Evolutionary conservation across 35 echinoderm and acorn worm genomes (phyloP).

Genomic region (Apostichopus californicus): DNA sequence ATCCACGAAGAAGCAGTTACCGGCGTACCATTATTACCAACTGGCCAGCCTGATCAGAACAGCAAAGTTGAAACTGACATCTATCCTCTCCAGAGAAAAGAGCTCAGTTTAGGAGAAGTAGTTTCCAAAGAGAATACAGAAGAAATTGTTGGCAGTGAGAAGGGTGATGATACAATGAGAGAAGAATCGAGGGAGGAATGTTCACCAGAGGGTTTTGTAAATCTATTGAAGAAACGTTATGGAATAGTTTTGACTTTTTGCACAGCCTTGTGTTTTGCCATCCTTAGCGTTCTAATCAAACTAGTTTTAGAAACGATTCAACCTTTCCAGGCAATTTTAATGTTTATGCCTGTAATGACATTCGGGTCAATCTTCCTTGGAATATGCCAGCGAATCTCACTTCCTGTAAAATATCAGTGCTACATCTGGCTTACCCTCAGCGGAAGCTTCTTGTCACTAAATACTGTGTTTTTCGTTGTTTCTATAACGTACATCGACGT

Average conservation of each 20-base stretch:
- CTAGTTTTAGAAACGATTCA: not conserved
- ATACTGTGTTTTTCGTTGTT: not conserved
- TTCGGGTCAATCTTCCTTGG: not conserved
- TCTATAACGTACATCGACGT: not conserved
- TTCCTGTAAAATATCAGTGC: not conserved
- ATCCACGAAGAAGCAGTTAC: too few relatives aligned
- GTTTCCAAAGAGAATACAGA: not conserved
- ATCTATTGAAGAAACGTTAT: not conserved
- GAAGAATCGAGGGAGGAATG: not conserved
- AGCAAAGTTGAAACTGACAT: too few relatives aligned
- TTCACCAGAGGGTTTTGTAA: not conserved
- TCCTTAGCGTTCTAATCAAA: not conserved
- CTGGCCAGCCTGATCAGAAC: too few relatives aligned
- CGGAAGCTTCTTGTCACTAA: not conserved
- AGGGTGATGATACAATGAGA: not conserved
- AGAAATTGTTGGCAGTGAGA: not conserved
- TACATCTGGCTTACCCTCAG: slow-evolving; percentile 19
- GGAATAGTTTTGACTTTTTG: not conserved
- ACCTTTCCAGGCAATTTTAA: not conserved
- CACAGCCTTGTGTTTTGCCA: not conserved
- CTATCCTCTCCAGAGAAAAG: too few relatives aligned
- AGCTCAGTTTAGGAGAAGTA: not conserved
- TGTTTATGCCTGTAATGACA: not conserved
- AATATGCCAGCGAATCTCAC: not conserved
- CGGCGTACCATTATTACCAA: too few relatives aligned